Evolutionary conservation across 2,888 invertebrate genomes (phyloP).

Genomic region (Mamestra brassicae): DNA sequence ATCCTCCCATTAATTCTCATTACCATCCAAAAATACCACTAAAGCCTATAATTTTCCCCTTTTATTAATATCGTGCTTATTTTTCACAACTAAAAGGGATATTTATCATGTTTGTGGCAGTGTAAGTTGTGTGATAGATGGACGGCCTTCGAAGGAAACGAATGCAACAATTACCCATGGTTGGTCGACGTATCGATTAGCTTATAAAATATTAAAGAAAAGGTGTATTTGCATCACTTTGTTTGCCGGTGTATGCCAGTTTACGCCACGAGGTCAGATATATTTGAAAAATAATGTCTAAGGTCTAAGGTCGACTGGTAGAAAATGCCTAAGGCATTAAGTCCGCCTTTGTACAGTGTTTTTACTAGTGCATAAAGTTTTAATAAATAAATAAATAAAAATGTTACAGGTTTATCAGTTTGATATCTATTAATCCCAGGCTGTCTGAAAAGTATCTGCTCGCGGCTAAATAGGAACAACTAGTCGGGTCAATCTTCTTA

Average conservation of each 20-base stretch:
- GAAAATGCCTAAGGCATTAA: too few species aligned
- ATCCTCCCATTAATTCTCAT: neutral
- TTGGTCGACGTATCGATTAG: conserved; percentile 26
- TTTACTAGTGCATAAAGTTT: too few species aligned
- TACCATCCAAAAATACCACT: neutral
- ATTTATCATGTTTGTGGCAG: conserved; percentile 39
- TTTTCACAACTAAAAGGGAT: conserved; percentile 27
- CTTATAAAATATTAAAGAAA: conserved; percentile 23
- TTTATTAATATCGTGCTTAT: conserved; percentile 26
- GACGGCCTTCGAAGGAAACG: conserved; percentile 10
- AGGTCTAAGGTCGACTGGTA: too few species aligned
- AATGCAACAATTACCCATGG: conserved; percentile 33
- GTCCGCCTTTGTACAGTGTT: too few species aligned
- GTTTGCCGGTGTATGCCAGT: neutral
- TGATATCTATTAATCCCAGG: too few species aligned
- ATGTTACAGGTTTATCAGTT: neutral
- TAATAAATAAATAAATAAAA: too few species aligned
- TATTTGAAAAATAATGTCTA: neutral
- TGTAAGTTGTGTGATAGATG: conserved; percentile 31
- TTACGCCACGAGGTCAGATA: neutral
- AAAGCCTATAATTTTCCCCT: neutral
- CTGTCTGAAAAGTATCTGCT: too few species aligned
- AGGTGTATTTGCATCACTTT: conserved; percentile 15
- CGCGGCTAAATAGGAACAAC: too few species aligned
- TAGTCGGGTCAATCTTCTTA: too few species aligned